Evolutionary conservation across 2,888 invertebrate species (phyloP).

Genomic region (Liopterus haemorrhoidalis): DNA sequence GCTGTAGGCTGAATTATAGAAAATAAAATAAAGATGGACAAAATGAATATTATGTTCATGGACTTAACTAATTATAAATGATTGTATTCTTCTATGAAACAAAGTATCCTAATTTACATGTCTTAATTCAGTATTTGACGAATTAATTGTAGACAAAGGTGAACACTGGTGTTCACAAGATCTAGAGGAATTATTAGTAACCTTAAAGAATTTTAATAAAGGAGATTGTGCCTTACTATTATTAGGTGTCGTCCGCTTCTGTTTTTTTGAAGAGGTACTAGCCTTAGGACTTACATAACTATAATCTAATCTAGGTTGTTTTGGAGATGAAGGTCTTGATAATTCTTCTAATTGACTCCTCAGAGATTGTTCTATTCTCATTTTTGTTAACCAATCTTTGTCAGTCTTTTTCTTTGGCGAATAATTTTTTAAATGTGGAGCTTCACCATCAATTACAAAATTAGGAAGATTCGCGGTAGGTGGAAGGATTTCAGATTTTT

Average conservation of each 20-base stretch:
- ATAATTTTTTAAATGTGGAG: slow-evolving; percentile 65
- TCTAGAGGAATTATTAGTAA: slow-evolving; percentile 32
- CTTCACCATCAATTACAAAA: slow-evolving; percentile 68
- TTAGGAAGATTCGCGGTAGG: slow-evolving; percentile 71
- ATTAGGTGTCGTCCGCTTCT: slow-evolving; percentile 28
- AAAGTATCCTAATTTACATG: neutral
- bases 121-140: neutral
- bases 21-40: neutral
- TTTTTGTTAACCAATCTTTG: slow-evolving; percentile 67
- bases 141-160: neutral
- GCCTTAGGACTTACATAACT: slow-evolving; percentile 21
- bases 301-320: slow-evolving; percentile 34
- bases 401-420: slow-evolving; percentile 64
- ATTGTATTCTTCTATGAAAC: slow-evolving; percentile 1
- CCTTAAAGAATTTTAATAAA: slow-evolving; percentile 39
- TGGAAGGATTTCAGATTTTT: slow-evolving; percentile 39
- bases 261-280: slow-evolving; percentile 23
- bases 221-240: slow-evolving; percentile 31
- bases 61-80: slow-evolving; percentile 1
- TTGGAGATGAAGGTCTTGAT: slow-evolving; percentile 35
- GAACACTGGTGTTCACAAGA: slow-evolving; percentile 9
- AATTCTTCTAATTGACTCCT: slow-evolving; percentile 37
- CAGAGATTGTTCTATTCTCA: slow-evolving; percentile 51
- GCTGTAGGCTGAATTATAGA: too few species aligned
- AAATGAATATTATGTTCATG: neutral